Conservation (phyloP, 2,113 vertebrate species). For the Dipodomys spectabilis region DNA sequence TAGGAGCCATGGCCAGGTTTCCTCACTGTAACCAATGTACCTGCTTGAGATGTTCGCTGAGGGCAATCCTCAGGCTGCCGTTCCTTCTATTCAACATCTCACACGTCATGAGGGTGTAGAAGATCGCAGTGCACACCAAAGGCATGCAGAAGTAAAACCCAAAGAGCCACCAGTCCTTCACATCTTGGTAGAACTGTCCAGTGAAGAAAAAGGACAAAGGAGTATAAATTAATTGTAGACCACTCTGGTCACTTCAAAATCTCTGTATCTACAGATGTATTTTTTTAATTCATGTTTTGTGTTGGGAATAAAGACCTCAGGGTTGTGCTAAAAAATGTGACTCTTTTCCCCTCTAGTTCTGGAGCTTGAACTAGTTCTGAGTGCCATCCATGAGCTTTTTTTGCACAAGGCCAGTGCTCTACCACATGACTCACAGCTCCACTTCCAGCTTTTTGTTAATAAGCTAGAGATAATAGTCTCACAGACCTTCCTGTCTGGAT, state of each 20-base stretch:
- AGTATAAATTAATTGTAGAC: neutral
- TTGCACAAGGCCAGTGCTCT: neutral
- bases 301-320: neutral
- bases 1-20: neutral
- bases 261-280: neutral
- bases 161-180: conserved; percentile 98
- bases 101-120: conserved; percentile 97
- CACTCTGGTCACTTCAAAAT: neutral
- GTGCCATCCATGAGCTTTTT: too few relatives aligned
- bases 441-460: neutral
- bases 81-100: conserved; percentile 98
- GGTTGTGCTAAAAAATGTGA: neutral
- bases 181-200: conserved; percentile 90
- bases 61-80: conserved; percentile 95
- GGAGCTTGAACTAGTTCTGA: neutral
- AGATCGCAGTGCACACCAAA: conserved; percentile 93
- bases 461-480: too few relatives aligned
- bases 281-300: neutral
- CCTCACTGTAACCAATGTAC: conserved; percentile 78
- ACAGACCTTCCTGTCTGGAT: too few relatives aligned
- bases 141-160: conserved; percentile 98
- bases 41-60: conserved; percentile 99
- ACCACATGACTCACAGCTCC: neutral
- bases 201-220: neutral
- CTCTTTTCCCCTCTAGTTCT: neutral